Base-by-base conservation (phyloP, 2,113 vertebrate genomes). In the Grammomys surdaster region DNA sequence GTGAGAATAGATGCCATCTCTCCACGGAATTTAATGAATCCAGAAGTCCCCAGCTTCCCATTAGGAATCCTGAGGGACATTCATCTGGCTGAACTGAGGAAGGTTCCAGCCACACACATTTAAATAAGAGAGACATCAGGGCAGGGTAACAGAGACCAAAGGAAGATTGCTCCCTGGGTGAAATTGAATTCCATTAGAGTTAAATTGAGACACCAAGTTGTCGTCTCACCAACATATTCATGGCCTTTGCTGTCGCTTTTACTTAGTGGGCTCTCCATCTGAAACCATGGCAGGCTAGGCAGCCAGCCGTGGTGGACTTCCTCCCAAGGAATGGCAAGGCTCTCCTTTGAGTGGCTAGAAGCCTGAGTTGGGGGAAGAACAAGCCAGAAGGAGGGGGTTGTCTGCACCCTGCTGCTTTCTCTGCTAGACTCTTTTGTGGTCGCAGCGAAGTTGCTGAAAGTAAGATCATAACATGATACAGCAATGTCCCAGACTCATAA, bases 201-300 rank as follows among this genome's bases (percentile, higher is more conserved):
- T 96, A 90, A 98, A 89, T 95, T 96, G 97, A 96, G 95, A 92
- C 77, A 69, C 92, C 82, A 69, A 95, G 93, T 86, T 96, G 93
- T 78, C 88, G 28, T 96, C 95, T 94, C 78, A 67, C 56, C 94
- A 92, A 70, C n/a, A 20, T 84, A 60, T 94, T 92, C 96, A 91
- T 56, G 63, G 89, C 22, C 56, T 60, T 58, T 4, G 43, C 88
- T 96, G 96, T 97, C 94, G 48, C 90, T 93, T 91, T 31, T 43
- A 84, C 77, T 97, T 94, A 97, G 72, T 10, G 3, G 77, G 7
- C 82, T 95, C 94, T 73, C 82, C 56, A 43, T 67, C 80, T 75
- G 77, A 91, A 73, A 67, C 90, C 77, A n/a, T 36, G 22, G 91
- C 60, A 73, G 54, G 19, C 67, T 73, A 48, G 75, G 36, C 0